phyloP scores from a whole-genome alignment of 2,797 vertebrate species.

The Rhyacichthys aspro region DNA sequence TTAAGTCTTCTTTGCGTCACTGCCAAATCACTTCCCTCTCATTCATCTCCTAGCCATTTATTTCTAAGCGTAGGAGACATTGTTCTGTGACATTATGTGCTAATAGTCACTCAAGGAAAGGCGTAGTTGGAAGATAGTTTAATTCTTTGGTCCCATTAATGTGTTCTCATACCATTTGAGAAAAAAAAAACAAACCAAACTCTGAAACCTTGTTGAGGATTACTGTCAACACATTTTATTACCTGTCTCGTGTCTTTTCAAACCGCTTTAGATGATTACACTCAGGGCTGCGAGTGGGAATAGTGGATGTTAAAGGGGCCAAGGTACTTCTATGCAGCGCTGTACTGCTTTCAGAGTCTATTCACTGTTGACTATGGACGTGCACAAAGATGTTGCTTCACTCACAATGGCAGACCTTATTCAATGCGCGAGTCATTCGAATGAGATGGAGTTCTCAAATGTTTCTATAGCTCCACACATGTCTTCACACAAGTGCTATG shows the following conservation, averaged over 20 bases:
- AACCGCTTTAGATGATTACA: conserved; percentile 28
- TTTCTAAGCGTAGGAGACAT: no score
- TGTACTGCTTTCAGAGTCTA: conserved; percentile 37
- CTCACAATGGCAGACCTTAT: conserved; percentile 31
- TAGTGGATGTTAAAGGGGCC: conserved; percentile 34
- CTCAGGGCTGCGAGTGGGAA: conserved; percentile 13
- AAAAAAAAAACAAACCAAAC: conserved; percentile 17
- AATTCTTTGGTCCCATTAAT: background rate
- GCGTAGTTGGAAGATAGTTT: no score
- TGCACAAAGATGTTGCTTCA: conserved; percentile 44
- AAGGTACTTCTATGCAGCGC: conserved; percentile 44
- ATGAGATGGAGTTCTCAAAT: conserved; percentile 25
- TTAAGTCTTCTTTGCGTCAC: no score
- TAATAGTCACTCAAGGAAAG: no score
- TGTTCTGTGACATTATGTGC: no score
- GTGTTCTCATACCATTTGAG: background rate
- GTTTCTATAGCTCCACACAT: conserved; percentile 1
- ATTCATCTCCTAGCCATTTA: no score
- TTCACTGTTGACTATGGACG: conserved; percentile 21
- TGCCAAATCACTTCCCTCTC: no score
- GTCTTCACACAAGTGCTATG: conserved; percentile 19
- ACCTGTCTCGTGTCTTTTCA: conserved; percentile 24
- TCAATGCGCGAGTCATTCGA: conserved; percentile 33
- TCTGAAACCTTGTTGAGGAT: conserved; percentile 11
- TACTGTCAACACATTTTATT: conserved; percentile 16